phyloP scores from a whole-genome alignment of 1,140 invertebrate species.

The Drosophila seguyi region DNA sequence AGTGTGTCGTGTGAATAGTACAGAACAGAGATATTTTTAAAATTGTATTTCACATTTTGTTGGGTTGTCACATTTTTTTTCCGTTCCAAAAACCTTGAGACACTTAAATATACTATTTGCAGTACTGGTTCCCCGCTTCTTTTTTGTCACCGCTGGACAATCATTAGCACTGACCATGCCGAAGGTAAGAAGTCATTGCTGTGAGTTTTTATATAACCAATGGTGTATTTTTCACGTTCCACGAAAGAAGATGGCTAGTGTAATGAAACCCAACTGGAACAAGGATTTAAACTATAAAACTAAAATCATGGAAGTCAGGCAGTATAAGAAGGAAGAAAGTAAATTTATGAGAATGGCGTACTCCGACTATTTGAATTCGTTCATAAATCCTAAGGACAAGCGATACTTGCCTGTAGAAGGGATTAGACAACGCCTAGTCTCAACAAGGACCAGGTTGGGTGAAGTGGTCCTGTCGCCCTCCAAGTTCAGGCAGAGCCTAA shows the following conservation, averaged over 20 bases:
- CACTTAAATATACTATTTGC: not conserved
- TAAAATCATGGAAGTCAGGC: not conserved
- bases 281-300: not conserved
- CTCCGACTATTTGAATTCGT: slow-evolving; percentile 14
- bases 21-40: not conserved
- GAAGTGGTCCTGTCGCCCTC: slow-evolving; percentile 2
- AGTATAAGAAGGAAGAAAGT: too few species aligned
- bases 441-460: not conserved
- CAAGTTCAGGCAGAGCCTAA: slow-evolving; percentile 5
- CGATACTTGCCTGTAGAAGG: slow-evolving; percentile 1
- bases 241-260: not conserved
- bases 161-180: not conserved
- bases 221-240: not conserved
- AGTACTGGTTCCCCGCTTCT: not conserved
- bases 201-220: too few species aligned
- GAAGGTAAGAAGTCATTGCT: not conserved
- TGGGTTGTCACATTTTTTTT: slow-evolving; percentile 14
- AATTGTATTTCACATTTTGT: slow-evolving; percentile 10
- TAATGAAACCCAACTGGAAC: too few species aligned
- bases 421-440: not conserved
- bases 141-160: not conserved
- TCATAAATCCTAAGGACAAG: slow-evolving; percentile 13
- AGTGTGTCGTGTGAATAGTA: not conserved
- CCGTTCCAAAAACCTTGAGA: not conserved
- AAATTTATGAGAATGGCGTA: not conserved